phyloP scores from a whole-genome alignment of 2,888 invertebrate species.

The Cloeon dipterum region DNA sequence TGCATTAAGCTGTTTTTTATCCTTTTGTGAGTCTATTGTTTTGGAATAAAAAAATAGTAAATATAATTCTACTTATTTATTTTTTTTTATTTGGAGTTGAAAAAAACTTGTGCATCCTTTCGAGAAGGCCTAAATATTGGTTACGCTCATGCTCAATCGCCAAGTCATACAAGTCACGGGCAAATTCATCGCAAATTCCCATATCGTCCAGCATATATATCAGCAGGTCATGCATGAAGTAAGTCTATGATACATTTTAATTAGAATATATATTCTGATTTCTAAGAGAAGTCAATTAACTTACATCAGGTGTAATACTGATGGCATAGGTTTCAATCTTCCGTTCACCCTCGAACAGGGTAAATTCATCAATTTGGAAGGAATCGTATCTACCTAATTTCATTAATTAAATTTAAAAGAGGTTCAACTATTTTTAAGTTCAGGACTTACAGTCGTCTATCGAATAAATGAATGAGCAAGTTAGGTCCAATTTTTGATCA shows the following conservation, averaged over 20 bases:
- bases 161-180: slow-evolving; percentile 63
- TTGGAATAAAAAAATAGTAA: no score
- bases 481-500: slow-evolving; percentile 54
- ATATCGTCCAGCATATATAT: slow-evolving; percentile 93
- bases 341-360: slow-evolving; percentile 68
- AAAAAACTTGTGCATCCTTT: slow-evolving; percentile 69
- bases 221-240: slow-evolving; percentile 75
- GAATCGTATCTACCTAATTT: slow-evolving; percentile 43
- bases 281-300: neutral
- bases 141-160: slow-evolving; percentile 85
- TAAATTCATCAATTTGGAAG: slow-evolving; percentile 84
- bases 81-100: no score
- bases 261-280: neutral
- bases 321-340: slow-evolving; percentile 76
- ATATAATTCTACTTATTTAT: no score
- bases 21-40: no score
- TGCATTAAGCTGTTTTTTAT: no score
- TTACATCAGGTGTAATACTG: slow-evolving; percentile 58
- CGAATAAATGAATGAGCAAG: slow-evolving; percentile 52
- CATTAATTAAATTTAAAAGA: neutral
- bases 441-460: slow-evolving; percentile 38
- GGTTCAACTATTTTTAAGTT: neutral
- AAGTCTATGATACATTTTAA: slow-evolving; percentile 37
- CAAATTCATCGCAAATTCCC: slow-evolving; percentile 83
- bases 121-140: slow-evolving; percentile 71